phyloP scores from a whole-genome alignment of 2,113 vertebrate species.

The Pollachius pollachius region DNA sequence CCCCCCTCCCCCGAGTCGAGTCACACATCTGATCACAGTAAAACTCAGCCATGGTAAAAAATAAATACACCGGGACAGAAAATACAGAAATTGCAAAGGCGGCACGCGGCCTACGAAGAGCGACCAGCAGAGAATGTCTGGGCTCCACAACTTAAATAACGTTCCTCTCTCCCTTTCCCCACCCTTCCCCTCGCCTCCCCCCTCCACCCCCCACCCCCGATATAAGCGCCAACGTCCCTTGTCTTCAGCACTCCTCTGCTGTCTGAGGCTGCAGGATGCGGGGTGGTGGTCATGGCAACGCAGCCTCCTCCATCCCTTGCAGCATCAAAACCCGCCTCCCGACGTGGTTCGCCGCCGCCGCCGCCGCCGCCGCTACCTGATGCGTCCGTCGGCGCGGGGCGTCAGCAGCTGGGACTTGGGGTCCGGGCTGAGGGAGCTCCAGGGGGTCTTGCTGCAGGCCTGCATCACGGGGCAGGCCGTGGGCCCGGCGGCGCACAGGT shows the following conservation, averaged over 20 bases:
- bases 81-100: constrained; percentile 59
- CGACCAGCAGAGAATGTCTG: constrained; percentile 12
- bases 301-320: neutral
- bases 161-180: constrained; percentile 7
- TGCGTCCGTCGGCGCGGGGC: constrained; percentile 82
- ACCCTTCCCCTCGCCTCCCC: neutral
- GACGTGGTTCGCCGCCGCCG: constrained; percentile 53
- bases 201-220: too few species aligned
- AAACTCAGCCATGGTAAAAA: constrained; percentile 61
- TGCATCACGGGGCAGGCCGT: constrained; percentile 89
- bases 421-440: constrained; percentile 95
- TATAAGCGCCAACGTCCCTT: too few species aligned
- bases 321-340: constrained; percentile 17
- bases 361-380: constrained; percentile 88
- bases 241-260: too few species aligned
- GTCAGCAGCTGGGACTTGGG: constrained; percentile 90
- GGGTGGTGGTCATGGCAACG: too few species aligned
- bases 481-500: constrained; percentile 81
- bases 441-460: constrained; percentile 86
- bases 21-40: constrained; percentile 61
- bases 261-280: neutral
- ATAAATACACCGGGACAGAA: constrained; percentile 62
- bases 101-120: constrained; percentile 45
- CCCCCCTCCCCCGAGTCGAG: too few species aligned
- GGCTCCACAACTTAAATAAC: constrained; percentile 22